Conservation (phyloP, 2,797 vertebrate genomes). For the Crenichthys baileyi region DNA sequence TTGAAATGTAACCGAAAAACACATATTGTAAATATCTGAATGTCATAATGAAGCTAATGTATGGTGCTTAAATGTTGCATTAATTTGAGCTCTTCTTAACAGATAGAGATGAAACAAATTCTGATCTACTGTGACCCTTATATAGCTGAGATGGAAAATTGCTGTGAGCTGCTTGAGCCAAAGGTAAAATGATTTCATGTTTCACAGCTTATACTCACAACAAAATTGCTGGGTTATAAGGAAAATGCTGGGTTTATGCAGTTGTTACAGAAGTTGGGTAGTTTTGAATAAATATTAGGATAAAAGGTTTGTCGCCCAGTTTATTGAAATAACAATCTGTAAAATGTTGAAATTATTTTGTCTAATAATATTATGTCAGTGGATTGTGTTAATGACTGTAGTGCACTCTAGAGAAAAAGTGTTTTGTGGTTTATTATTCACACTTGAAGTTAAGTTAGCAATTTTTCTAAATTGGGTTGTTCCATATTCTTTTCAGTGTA, state of each 20-base stretch:
- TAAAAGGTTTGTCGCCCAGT: neutral
- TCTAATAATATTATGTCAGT: neutral
- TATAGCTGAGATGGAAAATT: conserved; percentile 85
- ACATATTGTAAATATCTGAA: conserved; percentile 11
- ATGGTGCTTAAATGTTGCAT: neutral
- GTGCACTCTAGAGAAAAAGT: neutral
- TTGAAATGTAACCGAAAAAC: neutral
- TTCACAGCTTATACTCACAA: neutral
- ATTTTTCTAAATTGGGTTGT: neutral
- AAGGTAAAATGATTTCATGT: conserved; percentile 78
- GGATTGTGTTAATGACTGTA: neutral
- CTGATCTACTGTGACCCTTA: conserved; percentile 90
- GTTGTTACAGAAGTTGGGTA: neutral
- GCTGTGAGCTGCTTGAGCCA: conserved; percentile 86
- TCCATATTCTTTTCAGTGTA: neutral
- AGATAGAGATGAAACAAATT: conserved; percentile 93
- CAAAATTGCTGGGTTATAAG: neutral
- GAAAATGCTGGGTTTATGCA: neutral
- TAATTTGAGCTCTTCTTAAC: conserved; percentile 62
- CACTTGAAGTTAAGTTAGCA: neutral
- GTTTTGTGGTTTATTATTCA: neutral
- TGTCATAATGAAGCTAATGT: conserved; percentile 17
- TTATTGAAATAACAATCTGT: neutral
- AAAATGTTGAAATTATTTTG: neutral
- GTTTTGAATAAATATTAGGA: neutral